Conservation (phyloP, 2,888 invertebrate genomes). For the Leucozona laternaria region DNA sequence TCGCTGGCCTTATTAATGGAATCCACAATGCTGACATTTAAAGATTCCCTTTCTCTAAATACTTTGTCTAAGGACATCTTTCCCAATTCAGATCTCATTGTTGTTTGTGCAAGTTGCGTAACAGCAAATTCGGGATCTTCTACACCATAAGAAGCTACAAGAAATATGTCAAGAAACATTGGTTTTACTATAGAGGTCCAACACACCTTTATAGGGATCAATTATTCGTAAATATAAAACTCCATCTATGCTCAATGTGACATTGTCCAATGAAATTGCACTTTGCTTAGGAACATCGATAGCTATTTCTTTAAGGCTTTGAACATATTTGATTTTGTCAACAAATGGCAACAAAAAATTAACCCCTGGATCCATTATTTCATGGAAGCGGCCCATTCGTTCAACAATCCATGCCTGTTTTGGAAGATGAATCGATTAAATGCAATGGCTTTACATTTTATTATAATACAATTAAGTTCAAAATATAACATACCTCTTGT, state of each 20-base stretch:
- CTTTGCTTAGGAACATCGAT: slow-evolving; percentile 99
- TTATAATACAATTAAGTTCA: slow-evolving; percentile 21
- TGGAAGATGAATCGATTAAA: not conserved
- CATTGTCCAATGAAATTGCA: slow-evolving; percentile 99
- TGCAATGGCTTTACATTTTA: not conserved
- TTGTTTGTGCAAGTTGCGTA: slow-evolving; percentile 99
- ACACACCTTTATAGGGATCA: slow-evolving; percentile 93
- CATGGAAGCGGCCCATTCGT: slow-evolving; percentile 98
- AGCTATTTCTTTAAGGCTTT: slow-evolving; percentile 99
- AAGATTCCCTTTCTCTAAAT: slow-evolving; percentile 97
- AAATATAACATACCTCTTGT: slow-evolving; percentile 91
- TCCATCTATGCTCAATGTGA: slow-evolving; percentile 97
- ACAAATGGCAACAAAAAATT: slow-evolving; percentile 96
- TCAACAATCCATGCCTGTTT: slow-evolving; percentile 98
- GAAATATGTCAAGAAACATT: not conserved
- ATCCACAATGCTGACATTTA: slow-evolving; percentile 97
- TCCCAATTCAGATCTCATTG: slow-evolving; percentile 99
- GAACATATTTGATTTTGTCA: slow-evolving; percentile 98
- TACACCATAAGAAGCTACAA: slow-evolving; percentile 96
- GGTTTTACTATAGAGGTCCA: not conserved
- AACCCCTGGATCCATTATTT: slow-evolving; percentile 96
- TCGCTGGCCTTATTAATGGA: slow-evolving; percentile 99
- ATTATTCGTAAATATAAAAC: slow-evolving; percentile 97
- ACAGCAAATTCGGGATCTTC: slow-evolving; percentile 99
- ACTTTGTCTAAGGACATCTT: slow-evolving; percentile 98